Evolutionary conservation across 2,797 vertebrate species (phyloP).

Genomic region (Syngnathus acus): DNA sequence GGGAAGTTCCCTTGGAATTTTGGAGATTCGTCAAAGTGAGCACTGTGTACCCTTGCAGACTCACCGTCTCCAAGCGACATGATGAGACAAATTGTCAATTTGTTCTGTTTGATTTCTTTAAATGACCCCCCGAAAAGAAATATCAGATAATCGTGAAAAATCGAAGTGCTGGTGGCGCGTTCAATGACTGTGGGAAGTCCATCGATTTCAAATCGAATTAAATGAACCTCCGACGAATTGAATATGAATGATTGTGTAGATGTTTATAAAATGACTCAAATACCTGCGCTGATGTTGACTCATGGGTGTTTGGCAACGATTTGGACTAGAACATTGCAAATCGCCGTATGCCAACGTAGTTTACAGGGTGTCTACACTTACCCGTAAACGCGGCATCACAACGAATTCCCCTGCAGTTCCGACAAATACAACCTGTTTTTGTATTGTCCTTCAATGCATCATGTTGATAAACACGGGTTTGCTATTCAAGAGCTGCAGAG

Average conservation of each 20-base stretch:
- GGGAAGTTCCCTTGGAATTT: conserved; percentile 71
- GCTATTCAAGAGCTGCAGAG: background rate
- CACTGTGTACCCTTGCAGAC: conserved; percentile 1
- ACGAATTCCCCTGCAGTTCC: background rate
- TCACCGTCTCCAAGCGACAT: background rate
- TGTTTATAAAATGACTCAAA: background rate
- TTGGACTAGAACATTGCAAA: background rate
- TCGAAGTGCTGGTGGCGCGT: background rate
- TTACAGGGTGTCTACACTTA: background rate
- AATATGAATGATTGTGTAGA: background rate
- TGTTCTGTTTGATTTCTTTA: background rate
- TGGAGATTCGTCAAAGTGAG: conserved; percentile 22
- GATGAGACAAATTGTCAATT: background rate
- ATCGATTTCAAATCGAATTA: background rate
- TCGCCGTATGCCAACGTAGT: background rate
- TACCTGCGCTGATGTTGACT: background rate
- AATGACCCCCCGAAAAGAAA: background rate
- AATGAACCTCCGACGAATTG: too few relatives aligned
- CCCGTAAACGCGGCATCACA: background rate
- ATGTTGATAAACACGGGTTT: background rate
- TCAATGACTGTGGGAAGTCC: background rate
- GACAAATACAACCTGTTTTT: background rate
- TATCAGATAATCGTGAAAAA: background rate
- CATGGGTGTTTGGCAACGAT: background rate
- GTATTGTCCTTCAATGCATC: background rate